phyloP scores from a whole-genome alignment of 2,113 vertebrate species.

The Motacilla alba region DNA sequence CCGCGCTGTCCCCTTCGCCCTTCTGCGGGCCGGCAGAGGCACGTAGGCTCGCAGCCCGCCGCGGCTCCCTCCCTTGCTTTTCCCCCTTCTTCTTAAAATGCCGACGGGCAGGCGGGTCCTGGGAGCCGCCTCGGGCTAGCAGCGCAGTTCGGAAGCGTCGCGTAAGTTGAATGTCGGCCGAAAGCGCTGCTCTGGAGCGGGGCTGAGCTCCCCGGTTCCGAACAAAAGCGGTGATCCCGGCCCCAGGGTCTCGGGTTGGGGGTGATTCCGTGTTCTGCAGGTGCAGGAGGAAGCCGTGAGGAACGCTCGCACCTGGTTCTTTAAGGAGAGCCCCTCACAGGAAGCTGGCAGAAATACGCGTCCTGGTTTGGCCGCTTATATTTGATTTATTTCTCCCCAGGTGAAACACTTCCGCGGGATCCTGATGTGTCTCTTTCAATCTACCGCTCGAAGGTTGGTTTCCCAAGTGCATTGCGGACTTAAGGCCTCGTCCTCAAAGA shows the following conservation, averaged over 20 bases:
- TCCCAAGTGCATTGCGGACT: conserved; percentile 20
- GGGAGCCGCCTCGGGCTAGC: background rate
- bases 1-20: background rate
- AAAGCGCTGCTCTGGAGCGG: background rate
- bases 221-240: background rate
- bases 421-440: conserved; percentile 64
- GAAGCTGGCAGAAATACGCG: background rate
- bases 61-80: background rate
- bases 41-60: background rate
- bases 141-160: background rate
- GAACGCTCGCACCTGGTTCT: accelerated
- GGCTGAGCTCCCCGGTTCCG: no score
- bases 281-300: background rate
- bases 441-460: conserved; percentile 20
- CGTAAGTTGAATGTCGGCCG: background rate
- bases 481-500: conserved; percentile 1
- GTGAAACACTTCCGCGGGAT: background rate
- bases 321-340: background rate
- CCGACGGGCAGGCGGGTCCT: background rate
- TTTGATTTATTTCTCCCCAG: background rate
- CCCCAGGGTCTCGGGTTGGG: no score
- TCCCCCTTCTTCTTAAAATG: background rate
- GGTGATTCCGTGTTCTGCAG: background rate
- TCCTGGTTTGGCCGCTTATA: background rate
- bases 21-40: background rate